A percentile compares a stretch with the other conserved stretches of the same genome.
Evolutionary conservation across 2,113 vertebrate species (phyloP).

Genomic region (Equus przewalskii): DNA sequence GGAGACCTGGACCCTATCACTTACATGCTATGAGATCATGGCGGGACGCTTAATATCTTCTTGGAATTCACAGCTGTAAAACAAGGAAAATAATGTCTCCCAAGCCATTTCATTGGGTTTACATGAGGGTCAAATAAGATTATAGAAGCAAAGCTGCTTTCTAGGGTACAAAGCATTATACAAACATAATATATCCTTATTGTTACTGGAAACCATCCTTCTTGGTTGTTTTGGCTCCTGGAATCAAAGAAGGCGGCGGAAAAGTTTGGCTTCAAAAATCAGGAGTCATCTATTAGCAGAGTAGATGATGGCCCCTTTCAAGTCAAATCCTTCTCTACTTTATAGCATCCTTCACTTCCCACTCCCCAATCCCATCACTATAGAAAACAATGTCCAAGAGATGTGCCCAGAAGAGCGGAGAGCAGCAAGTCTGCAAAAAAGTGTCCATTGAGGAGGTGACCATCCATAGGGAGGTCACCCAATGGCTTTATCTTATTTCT

Average conservation of each 20-base stretch:
- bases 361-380: not conserved
- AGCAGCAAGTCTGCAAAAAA: not conserved
- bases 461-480: no score
- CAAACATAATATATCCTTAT: slow-evolving; percentile 47
- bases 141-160: slow-evolving; percentile 29
- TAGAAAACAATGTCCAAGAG: not conserved
- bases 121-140: slow-evolving; percentile 62
- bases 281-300: not conserved
- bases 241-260: not conserved
- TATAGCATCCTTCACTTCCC: not conserved
- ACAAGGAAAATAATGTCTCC: slow-evolving; percentile 64
- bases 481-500: not conserved
- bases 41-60: slow-evolving; percentile 66
- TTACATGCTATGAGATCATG: slow-evolving; percentile 65
- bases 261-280: not conserved
- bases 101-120: slow-evolving; percentile 49
- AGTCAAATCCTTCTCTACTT: not conserved
- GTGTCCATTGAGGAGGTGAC: no score
- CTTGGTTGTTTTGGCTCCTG: slow-evolving; percentile 27
- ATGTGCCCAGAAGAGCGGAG: not conserved
- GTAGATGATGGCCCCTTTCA: not conserved
- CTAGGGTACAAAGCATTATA: not conserved
- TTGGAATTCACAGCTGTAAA: slow-evolving; percentile 51
- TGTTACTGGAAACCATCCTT: slow-evolving; percentile 43
- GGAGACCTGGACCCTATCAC: not conserved